These are phyloP conservation scores for Halcyon chelicuti DNA, from an alignment of 2,797 vertebrate species.

Conservation along the genomic window DNA sequence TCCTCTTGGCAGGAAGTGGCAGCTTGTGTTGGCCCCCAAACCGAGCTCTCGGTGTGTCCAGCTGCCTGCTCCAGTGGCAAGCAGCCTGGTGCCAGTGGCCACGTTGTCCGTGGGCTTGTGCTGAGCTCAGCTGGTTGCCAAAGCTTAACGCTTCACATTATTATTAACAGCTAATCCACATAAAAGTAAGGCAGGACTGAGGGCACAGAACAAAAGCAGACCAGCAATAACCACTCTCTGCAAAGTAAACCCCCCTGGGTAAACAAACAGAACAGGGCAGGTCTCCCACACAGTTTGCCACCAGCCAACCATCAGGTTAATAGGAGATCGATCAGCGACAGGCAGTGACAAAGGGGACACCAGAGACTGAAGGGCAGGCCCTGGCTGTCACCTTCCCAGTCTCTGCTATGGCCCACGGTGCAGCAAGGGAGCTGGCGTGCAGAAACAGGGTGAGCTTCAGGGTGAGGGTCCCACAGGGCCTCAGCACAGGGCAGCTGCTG, in stretches of 20 bases:
- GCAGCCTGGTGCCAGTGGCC: not conserved
- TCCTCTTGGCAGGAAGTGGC: fast-evolving
- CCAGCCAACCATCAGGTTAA: not conserved
- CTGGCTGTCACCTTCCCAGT: not conserved
- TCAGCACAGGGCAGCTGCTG: fast-evolving
- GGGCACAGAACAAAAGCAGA: slow-evolving; percentile 10
- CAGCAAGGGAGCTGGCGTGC: not conserved
- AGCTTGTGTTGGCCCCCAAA: fast-evolving
- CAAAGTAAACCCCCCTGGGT: not conserved
- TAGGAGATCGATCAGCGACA: not conserved
- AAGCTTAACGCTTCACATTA: not conserved
- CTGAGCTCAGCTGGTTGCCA: not conserved
- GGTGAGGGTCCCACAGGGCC: not conserved
- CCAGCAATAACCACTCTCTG: not conserved
- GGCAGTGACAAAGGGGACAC: not conserved
- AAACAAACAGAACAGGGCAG: not conserved
- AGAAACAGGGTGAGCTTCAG: not conserved
- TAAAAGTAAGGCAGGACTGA: not conserved
- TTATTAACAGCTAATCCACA: slow-evolving; percentile 14
- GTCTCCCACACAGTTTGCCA: not conserved
- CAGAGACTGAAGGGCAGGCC: not conserved
- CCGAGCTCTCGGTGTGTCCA: fast-evolving
- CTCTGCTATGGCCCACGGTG: fast-evolving
- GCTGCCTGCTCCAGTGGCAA: fast-evolving
- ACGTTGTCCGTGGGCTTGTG: not conserved